A percentile compares a stretch with the other conserved stretches of the same genome.
phyloP scores from a whole-genome alignment of 2,888 invertebrate genomes.

The Bellardia bayeri region DNA sequence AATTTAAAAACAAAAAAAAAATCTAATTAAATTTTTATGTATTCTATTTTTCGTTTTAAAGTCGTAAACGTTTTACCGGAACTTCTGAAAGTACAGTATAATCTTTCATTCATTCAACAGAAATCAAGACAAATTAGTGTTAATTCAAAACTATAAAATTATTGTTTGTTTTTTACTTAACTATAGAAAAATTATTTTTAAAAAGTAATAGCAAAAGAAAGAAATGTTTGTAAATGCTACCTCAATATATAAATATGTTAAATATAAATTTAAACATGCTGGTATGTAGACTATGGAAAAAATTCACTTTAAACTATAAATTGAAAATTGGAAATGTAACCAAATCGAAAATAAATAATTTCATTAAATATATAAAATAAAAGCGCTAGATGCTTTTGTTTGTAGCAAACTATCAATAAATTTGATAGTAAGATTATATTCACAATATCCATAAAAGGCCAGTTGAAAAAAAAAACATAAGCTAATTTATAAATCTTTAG shows the following conservation, averaged over 20 bases:
- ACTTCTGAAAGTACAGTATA: conserved; percentile 56
- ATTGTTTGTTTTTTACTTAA: neutral
- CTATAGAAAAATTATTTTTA: conserved; percentile 40
- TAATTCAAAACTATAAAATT: conserved; percentile 8
- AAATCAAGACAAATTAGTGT: conserved; percentile 14
- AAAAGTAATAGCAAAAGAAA: conserved; percentile 1
- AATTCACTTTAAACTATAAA: neutral
- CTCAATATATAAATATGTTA: conserved; percentile 55
- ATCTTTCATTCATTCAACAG: conserved; percentile 12
- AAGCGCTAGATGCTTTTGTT: no score
- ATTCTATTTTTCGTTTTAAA: conserved; percentile 44
- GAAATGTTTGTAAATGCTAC: conserved; percentile 70
- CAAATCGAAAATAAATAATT: neutral
- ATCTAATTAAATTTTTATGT: conserved; percentile 1
- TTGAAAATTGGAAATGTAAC: conserved; percentile 4
- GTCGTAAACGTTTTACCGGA: conserved; percentile 59
- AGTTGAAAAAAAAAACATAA: no score
- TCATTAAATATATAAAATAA: no score
- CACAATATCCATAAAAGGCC: no score
- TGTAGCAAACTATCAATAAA: no score
- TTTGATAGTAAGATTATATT: no score
- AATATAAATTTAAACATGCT: conserved; percentile 14
- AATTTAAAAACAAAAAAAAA: neutral
- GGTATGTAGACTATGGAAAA: neutral
- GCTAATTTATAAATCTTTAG: no score